These are phyloP conservation scores for Aphis gossypii DNA, from an alignment of 1,140 invertebrate genomes.

Conservation along the genomic window DNA sequence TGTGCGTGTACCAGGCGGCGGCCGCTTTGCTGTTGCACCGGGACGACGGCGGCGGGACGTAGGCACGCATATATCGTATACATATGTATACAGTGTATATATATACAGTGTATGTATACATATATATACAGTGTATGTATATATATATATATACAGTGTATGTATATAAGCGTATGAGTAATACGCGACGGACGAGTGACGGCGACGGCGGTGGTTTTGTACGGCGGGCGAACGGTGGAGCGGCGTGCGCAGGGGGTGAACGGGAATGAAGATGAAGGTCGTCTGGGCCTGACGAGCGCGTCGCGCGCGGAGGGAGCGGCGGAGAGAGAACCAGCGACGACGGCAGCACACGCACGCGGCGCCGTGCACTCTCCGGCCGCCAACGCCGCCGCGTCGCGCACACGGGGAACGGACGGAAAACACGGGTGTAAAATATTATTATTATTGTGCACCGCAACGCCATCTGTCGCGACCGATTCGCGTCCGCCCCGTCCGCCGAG, in stretches of 20 bases:
- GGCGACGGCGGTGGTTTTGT: background rate
- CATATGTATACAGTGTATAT: background rate
- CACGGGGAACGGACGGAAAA: background rate
- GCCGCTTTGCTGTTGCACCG: slow-evolving; percentile 41
- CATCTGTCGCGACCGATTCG: slow-evolving; percentile 29
- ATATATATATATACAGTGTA: background rate
- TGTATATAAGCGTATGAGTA: slow-evolving; percentile 21
- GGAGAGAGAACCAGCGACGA: background rate
- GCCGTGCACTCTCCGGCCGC: slow-evolving; percentile 23
- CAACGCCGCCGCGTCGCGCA: background rate
- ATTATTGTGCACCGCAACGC: slow-evolving; percentile 21
- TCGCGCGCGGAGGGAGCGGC: background rate
- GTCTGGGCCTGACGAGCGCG: slow-evolving; percentile 35
- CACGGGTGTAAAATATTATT: background rate
- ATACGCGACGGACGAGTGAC: background rate
- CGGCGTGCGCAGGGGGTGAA: slow-evolving; percentile 36
- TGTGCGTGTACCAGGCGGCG: background rate
- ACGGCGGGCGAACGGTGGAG: background rate
- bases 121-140: background rate
- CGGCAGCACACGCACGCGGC: background rate
- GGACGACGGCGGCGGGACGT: background rate
- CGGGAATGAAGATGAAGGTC: slow-evolving; percentile 56
- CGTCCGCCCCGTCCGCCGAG: background rate
- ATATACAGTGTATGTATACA: background rate
- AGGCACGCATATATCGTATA: background rate